Conservation (phyloP, 1,140 invertebrate species). For the Drosophila biarmipes region DNA sequence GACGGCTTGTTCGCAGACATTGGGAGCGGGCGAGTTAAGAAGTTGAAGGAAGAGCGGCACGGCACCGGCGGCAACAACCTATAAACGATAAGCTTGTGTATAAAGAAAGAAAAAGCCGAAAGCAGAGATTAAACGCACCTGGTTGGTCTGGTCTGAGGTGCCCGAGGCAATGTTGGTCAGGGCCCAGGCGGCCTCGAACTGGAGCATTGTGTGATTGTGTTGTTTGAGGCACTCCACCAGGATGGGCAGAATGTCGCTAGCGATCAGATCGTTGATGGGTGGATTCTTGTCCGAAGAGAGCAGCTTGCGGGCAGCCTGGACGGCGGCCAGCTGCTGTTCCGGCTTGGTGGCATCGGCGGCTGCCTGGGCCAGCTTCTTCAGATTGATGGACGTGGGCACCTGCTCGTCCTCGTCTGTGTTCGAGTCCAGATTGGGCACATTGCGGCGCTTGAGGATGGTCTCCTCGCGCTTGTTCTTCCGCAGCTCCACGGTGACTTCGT, state of each 20-base stretch:
- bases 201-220: conserved; percentile 95
- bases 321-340: conserved; percentile 90
- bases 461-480: conserved; percentile 99
- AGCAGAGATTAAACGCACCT: conserved; percentile 36
- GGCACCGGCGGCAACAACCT: conserved; percentile 97
- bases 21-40: conserved; percentile 95
- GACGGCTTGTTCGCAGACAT: conserved; percentile 99
- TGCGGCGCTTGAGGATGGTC: conserved; percentile 96
- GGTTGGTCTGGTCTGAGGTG: conserved; percentile 97
- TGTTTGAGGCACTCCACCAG: conserved; percentile 95
- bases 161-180: conserved; percentile 99
- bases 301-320: conserved; percentile 95
- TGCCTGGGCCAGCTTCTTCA: conserved; percentile 89
- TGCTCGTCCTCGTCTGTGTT: conserved; percentile 93
- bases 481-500: conserved; percentile 97
- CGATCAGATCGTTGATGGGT: conserved; percentile 98
- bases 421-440: conserved; percentile 93
- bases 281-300: conserved; percentile 99
- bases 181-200: conserved; percentile 99
- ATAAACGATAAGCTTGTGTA: conserved; percentile 55
- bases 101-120: background rate
- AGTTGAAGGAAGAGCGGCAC: conserved; percentile 97
- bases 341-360: conserved; percentile 89
- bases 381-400: conserved; percentile 78
- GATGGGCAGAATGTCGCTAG: conserved; percentile 96